phyloP scores from a whole-genome alignment of 2,888 invertebrate genomes.

The Tuberolachnus salignus region DNA sequence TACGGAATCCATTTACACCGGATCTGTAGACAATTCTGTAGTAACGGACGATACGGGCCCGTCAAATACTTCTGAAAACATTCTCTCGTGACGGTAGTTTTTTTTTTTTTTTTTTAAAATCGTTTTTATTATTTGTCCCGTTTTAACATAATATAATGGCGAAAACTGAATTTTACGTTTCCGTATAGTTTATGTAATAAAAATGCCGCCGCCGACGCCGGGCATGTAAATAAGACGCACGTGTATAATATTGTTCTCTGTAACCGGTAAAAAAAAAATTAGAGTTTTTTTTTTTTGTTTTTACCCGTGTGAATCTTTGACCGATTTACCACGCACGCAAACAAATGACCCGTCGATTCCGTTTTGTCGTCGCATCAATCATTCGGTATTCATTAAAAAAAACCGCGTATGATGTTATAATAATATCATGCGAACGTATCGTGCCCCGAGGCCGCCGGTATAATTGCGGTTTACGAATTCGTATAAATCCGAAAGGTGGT shows the following conservation, averaged over 20 bases:
- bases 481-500: constrained; percentile 3
- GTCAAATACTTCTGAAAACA: too few species aligned
- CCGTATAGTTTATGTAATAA: too few species aligned
- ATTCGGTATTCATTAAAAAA: constrained; percentile 33
- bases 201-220: too few species aligned
- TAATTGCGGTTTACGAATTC: not conserved
- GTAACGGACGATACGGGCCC: too few species aligned
- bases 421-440: not conserved
- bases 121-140: too few species aligned
- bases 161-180: too few species aligned
- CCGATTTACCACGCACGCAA: constrained; percentile 21
- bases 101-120: too few species aligned
- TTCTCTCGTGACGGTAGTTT: too few species aligned
- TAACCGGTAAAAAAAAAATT: constrained; percentile 13
- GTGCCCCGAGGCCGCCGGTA: not conserved
- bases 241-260: constrained; percentile 39
- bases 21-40: too few species aligned
- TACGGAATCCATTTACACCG: too few species aligned
- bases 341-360: constrained; percentile 35
- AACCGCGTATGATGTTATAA: not conserved
- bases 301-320: constrained; percentile 31
- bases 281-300: not conserved
- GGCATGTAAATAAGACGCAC: not conserved
- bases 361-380: constrained; percentile 31
- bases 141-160: too few species aligned